Conservation (phyloP, 2,888 invertebrate species). For the Drosophila cognata region DNA sequence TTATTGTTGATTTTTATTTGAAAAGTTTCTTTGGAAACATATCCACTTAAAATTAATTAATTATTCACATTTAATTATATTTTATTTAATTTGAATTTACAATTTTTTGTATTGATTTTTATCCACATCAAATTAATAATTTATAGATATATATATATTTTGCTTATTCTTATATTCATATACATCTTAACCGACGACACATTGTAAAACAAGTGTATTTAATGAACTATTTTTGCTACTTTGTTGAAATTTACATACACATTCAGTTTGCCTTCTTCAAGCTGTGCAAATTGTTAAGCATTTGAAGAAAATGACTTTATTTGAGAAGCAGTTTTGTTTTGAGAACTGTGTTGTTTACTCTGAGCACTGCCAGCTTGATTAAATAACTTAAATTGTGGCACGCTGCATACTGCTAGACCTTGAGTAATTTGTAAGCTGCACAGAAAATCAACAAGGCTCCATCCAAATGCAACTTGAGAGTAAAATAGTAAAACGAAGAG, state of each 20-base stretch:
- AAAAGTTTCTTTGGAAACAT: background rate
- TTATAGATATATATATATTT: too few relatives aligned
- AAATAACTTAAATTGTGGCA: background rate
- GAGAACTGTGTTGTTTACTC: background rate
- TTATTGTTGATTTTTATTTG: background rate
- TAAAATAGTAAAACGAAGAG: constrained; percentile 30
- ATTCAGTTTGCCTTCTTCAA: background rate
- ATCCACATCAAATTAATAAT: too few relatives aligned
- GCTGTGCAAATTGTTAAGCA: background rate
- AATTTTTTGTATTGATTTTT: too few relatives aligned
- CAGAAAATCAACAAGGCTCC: background rate
- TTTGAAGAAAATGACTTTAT: too few relatives aligned
- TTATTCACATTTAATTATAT: background rate
- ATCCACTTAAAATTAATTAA: background rate
- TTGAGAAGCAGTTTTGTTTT: background rate
- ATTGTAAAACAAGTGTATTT: background rate
- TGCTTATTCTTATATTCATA: too few relatives aligned
- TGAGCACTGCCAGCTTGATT: background rate
- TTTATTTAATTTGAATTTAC: background rate
- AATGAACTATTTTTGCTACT: background rate
- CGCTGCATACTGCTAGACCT: background rate
- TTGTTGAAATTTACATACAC: background rate
- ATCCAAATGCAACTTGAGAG: constrained; percentile 26
- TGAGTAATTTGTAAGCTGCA: background rate
- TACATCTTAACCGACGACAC: background rate